These are phyloP conservation scores for Perizoma affinitatum DNA, from an alignment of 2,888 invertebrate genomes.

Conservation along the genomic window DNA sequence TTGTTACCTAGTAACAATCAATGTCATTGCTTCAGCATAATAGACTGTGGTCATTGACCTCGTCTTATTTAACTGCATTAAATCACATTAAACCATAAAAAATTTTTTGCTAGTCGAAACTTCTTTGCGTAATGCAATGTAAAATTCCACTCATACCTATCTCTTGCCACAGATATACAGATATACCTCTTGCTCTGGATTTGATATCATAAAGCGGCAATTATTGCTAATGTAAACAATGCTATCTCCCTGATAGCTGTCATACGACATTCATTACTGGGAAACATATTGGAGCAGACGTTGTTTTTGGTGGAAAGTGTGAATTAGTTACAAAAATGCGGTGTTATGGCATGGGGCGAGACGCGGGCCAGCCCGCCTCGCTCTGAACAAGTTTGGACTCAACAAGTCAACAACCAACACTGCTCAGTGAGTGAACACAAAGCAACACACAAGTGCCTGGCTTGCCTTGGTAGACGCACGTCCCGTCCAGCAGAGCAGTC, in stretches of 20 bases:
- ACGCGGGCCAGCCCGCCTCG: conserved; percentile 63
- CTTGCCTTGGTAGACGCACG: conserved; percentile 51
- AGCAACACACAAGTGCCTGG: conserved; percentile 54
- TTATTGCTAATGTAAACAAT: conserved; percentile 50
- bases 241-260: conserved; percentile 44
- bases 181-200: conserved; percentile 25
- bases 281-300: conserved; percentile 56
- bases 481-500: conserved; percentile 30
- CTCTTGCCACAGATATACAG: conserved; percentile 7
- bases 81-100: conserved; percentile 23
- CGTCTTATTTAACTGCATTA: conserved; percentile 24
- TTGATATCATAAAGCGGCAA: conserved; percentile 43
- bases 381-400: conserved; percentile 31
- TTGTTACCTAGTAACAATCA: too few species aligned
- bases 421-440: conserved; percentile 30
- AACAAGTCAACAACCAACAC: conserved; percentile 30
- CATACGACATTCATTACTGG: conserved; percentile 52
- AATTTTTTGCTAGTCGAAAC: conserved; percentile 19
- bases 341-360: conserved; percentile 67
- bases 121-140: conserved; percentile 43
- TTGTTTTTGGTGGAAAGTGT: conserved; percentile 43
- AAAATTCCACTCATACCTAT: conserved; percentile 62
- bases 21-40: too few species aligned
- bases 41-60: too few species aligned
- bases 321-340: conserved; percentile 66